Evolutionary conservation across 2,888 invertebrate genomes (phyloP).

Genomic region (Acanthosepion lycidas): DNA sequence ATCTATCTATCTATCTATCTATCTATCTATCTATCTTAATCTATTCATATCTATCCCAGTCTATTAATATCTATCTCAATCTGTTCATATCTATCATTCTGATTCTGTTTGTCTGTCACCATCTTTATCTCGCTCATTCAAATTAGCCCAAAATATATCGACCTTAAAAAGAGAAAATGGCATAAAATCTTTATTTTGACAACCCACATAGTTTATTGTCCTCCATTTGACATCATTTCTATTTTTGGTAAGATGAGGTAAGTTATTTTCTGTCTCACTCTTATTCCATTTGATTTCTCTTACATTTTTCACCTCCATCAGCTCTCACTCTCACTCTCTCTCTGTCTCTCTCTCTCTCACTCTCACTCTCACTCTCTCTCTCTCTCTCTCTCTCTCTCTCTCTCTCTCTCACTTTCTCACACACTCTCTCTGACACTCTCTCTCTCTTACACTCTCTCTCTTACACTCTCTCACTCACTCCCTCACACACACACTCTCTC

Average conservation of each 20-base stretch:
- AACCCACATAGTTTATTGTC: constrained; percentile 37
- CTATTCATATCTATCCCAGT: no score
- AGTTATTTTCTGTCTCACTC: constrained; percentile 49
- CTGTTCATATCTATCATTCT: no score
- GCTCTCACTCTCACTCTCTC: constrained; percentile 10
- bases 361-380: no score
- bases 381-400: constrained; percentile 49
- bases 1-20: no score
- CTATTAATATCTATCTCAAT: no score
- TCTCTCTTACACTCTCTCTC: neutral
- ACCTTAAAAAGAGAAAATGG: neutral
- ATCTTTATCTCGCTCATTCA: no score
- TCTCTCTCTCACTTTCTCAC: constrained; percentile 34
- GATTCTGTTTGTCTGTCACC: no score
- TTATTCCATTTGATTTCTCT: neutral
- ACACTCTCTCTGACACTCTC: no score
- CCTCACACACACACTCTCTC: neutral
- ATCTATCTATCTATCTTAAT: no score
- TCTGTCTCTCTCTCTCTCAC: constrained; percentile 48
- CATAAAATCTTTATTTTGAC: constrained; percentile 45
- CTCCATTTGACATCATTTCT: constrained; percentile 47
- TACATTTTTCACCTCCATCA: neutral
- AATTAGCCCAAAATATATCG: no score
- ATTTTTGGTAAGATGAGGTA: constrained; percentile 34
- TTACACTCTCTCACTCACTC: neutral